Percentiles rank a stretch among this genome's conserved stretches.
Evolutionary conservation across 2,888 invertebrate species (phyloP).

Genomic region (Pollenia labialis): DNA sequence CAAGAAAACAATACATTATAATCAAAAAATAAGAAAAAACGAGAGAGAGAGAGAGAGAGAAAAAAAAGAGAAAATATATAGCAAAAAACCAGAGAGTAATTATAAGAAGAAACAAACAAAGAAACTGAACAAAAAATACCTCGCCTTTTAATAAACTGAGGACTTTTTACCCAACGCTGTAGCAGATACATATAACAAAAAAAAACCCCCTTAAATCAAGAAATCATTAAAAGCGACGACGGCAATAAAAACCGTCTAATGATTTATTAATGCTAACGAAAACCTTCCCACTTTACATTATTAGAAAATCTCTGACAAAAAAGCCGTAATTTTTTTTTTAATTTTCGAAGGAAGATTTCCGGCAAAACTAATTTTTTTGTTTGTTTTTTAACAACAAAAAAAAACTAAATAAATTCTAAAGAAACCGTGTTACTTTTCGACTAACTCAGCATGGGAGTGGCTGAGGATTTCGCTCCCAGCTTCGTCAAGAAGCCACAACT

Average conservation of each 20-base stretch:
- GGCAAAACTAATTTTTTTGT: neutral
- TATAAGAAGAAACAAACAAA: slow-evolving; percentile 10
- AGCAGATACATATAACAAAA: neutral
- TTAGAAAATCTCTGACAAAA: slow-evolving; percentile 2
- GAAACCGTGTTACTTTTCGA: slow-evolving; percentile 17
- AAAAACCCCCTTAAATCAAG: neutral
- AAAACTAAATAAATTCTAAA: no score
- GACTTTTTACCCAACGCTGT: slow-evolving; percentile 6
- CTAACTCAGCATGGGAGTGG: slow-evolving; percentile 82
- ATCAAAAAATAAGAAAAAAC: neutral
- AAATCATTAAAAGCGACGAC: slow-evolving; percentile 13
- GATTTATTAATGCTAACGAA: slow-evolving; percentile 58
- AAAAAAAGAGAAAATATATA: neutral
- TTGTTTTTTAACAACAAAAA: slow-evolving; percentile 16
- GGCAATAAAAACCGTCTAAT: slow-evolving; percentile 52
- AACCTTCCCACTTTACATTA: slow-evolving; percentile 17
- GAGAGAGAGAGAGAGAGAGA: slow-evolving; percentile 14
- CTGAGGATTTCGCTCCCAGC: slow-evolving; percentile 98
- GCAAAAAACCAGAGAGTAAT: slow-evolving; percentile 23
- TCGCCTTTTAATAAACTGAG: neutral
- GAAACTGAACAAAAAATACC: neutral
- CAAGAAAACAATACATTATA: neutral
- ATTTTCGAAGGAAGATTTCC: slow-evolving; percentile 34
- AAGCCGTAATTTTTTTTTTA: slow-evolving; percentile 27
- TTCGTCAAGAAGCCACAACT: slow-evolving; percentile 99